These are phyloP conservation scores for Formica aserva DNA, from an alignment of 2,888 invertebrate species.

Conservation along the genomic window DNA sequence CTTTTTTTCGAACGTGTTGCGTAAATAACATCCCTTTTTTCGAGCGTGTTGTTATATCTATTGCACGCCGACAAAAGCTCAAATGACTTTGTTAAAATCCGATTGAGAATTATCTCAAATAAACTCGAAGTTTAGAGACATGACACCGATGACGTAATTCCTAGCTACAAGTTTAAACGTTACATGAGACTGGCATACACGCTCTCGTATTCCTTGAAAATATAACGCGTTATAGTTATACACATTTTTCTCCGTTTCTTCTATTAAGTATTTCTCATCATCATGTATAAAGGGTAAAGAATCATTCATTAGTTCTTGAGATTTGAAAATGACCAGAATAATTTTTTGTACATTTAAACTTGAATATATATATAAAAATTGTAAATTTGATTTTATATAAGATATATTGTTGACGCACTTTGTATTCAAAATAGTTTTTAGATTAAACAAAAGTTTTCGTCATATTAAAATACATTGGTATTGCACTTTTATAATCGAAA, in stretches of 20 bases:
- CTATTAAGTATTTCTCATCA: constrained; percentile 63
- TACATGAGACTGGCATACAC: constrained; percentile 57
- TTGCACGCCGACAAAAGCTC: constrained; percentile 21
- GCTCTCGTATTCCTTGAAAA: constrained; percentile 60
- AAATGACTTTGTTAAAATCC: constrained; percentile 31
- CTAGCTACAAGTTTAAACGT: constrained; percentile 55
- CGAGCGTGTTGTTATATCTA: background rate
- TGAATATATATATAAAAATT: constrained; percentile 19
- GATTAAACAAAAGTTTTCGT: background rate
- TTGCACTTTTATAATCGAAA: constrained; percentile 36
- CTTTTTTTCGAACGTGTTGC: background rate
- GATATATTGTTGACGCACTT: background rate
- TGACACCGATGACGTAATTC: constrained; percentile 60
- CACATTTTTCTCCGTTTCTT: constrained; percentile 61
- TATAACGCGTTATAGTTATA: constrained; percentile 58
- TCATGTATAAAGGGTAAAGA: constrained; percentile 13
- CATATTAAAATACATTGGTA: background rate
- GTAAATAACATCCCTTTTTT: background rate
- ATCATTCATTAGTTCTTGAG: too few relatives aligned
- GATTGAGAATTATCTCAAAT: constrained; percentile 27
- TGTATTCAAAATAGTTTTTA: background rate
- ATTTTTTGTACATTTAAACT: constrained; percentile 60
- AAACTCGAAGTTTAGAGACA: constrained; percentile 19
- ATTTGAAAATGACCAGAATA: background rate
- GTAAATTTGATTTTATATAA: too few relatives aligned